phyloP scores from a whole-genome alignment of 2,113 vertebrate genomes.

The Hoplias malabaricus region DNA sequence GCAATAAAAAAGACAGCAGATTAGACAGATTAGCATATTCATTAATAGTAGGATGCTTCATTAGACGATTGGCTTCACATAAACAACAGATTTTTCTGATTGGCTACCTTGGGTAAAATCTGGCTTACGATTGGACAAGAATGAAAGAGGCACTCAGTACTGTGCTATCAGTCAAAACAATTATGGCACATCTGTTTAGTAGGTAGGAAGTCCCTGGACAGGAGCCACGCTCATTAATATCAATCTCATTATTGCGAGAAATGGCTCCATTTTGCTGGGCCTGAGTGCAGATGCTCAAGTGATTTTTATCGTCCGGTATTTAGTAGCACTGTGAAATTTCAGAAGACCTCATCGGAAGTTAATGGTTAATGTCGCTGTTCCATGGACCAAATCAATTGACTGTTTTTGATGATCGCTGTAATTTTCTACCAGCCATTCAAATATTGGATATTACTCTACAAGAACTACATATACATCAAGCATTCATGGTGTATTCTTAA shows the following conservation, averaged over 20 bases:
- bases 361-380: conserved; percentile 31
- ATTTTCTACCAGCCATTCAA: conserved; percentile 11
- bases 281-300: conserved; percentile 34
- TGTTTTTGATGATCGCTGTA: conserved; percentile 20
- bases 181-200: conserved; percentile 47
- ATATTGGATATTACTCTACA: too few species aligned
- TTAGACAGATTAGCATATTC: not conserved
- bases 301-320: conserved; percentile 27
- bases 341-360: conserved; percentile 13
- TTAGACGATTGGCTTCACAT: not conserved
- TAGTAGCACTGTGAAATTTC: conserved; percentile 25
- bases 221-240: conserved; percentile 45
- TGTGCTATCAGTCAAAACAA: conserved; percentile 47
- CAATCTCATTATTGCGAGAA: conserved; percentile 42
- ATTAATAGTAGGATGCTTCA: not conserved
- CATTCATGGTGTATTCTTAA: too few species aligned
- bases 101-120: conserved; percentile 10
- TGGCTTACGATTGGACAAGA: conserved; percentile 22
- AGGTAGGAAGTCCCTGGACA: conserved; percentile 40
- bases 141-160: not conserved
- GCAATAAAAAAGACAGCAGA: not conserved
- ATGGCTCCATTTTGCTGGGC: conserved; percentile 34
- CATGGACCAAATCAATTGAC: conserved; percentile 15
- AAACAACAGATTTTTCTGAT: not conserved
- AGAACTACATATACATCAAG: too few species aligned